These are phyloP conservation scores for Boloria euphrosyne DNA, from an alignment of 2,888 invertebrate genomes.

Conservation along the genomic window DNA sequence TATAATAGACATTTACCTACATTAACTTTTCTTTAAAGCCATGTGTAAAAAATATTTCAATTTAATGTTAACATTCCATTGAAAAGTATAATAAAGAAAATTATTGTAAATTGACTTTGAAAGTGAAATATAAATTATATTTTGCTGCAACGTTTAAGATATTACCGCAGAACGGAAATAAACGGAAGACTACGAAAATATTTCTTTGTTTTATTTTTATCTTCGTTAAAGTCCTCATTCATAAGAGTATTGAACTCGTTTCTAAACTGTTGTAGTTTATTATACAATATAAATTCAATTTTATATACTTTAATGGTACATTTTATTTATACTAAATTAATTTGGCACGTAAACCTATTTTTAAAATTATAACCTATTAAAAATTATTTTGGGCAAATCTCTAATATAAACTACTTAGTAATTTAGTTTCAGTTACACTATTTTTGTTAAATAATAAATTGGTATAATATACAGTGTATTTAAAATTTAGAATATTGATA, in stretches of 20 bases:
- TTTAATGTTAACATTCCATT: constrained; percentile 21
- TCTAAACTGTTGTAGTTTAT: not conserved
- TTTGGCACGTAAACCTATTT: no score
- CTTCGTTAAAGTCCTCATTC: constrained; percentile 1
- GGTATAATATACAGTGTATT: no score
- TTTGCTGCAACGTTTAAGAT: constrained; percentile 22
- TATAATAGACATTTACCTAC: constrained; percentile 5
- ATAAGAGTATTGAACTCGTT: constrained; percentile 9
- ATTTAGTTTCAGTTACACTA: no score
- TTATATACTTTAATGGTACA: not conserved
- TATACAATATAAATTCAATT: not conserved
- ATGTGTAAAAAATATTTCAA: not conserved
- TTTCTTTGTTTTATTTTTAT: constrained; percentile 24
- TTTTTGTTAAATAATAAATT: no score
- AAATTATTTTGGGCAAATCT: no score
- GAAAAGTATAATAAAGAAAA: constrained; percentile 10
- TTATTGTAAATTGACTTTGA: constrained; percentile 13
- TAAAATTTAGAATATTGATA: no score
- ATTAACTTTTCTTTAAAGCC: constrained; percentile 3
- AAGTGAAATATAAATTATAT: constrained; percentile 18
- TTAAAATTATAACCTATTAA: no score
- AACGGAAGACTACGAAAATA: constrained; percentile 32
- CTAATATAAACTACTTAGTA: no score
- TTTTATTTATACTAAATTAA: no score
- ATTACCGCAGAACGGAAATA: constrained; percentile 32